Conservation (phyloP, 2,797 vertebrate species). For the Melanotaenia parkinsoni region DNA sequence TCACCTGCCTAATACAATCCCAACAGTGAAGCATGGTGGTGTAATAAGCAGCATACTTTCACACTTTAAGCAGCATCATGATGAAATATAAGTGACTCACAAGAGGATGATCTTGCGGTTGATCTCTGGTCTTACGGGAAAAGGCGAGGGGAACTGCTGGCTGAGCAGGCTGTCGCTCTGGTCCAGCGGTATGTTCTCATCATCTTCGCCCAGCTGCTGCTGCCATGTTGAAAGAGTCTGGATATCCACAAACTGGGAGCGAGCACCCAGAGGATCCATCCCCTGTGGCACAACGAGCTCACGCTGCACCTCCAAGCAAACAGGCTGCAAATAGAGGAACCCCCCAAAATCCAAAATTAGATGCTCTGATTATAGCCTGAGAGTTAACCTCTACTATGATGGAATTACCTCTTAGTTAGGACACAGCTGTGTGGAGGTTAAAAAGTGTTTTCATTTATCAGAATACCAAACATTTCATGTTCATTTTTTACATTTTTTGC, state of each 20-base stretch:
- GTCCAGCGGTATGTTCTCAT: conserved; percentile 58
- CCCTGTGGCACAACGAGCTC: conserved; percentile 38
- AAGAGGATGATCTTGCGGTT: conserved; percentile 93
- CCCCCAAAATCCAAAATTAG: neutral
- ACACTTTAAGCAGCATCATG: neutral
- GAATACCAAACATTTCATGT: neutral
- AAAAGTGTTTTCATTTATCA: neutral
- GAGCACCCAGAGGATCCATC: conserved; percentile 98
- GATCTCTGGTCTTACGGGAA: conserved; percentile 89
- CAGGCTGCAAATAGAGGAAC: conserved; percentile 4
- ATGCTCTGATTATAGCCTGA: neutral
- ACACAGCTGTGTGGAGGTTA: neutral
- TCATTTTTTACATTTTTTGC: too few species aligned
- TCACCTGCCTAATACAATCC: too few species aligned
- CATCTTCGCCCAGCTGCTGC: conserved; percentile 70
- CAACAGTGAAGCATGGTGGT: too few species aligned
- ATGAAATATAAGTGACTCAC: conserved; percentile 82
- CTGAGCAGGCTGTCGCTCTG: conserved; percentile 60
- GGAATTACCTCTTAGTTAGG: too few species aligned
- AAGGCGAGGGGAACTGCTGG: conserved; percentile 86
- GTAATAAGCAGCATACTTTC: neutral
- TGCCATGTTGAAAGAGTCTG: conserved; percentile 89
- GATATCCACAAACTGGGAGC: conserved; percentile 93
- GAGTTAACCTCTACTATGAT: neutral
- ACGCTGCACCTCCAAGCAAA: conserved; percentile 20